Evolutionary conservation across 2,797 vertebrate species (phyloP).

Genomic region (Clarias laeviceps): DNA sequence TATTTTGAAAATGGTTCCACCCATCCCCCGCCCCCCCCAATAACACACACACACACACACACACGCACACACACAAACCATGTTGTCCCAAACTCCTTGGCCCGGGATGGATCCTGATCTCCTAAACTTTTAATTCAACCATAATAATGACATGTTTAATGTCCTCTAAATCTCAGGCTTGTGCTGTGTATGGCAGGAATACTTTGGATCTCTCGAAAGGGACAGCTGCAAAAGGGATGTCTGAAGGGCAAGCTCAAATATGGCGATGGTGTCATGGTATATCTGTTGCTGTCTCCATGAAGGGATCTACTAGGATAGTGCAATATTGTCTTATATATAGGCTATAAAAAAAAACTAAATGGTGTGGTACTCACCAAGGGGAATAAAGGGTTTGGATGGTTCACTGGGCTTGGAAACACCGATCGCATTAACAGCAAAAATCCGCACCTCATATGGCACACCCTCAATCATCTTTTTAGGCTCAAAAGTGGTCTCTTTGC

Average conservation of each 20-base stretch:
- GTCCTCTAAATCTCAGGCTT: conserved; percentile 70
- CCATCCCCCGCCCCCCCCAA: not conserved
- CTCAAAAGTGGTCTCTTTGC: conserved; percentile 92
- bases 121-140: conserved; percentile 75
- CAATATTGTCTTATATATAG: conserved; percentile 41
- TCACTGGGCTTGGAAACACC: conserved; percentile 94
- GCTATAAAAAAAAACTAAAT: conserved; percentile 44
- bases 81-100: conserved; percentile 33
- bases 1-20: not conserved
- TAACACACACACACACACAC: not conserved
- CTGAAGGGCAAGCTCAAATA: conserved; percentile 64
- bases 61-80: not conserved
- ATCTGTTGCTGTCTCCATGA: conserved; percentile 25
- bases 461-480: conserved; percentile 99
- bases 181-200: conserved; percentile 70
- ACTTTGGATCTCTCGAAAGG: conserved; percentile 62
- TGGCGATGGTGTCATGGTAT: conserved; percentile 19
- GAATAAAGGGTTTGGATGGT: conserved; percentile 93
- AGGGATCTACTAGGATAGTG: conserved; percentile 22
- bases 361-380: conserved; percentile 86
- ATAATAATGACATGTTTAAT: conserved; percentile 75
- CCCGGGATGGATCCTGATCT: conserved; percentile 54
- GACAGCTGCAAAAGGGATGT: conserved; percentile 69
- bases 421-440: conserved; percentile 94
- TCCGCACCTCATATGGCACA: conserved; percentile 93